Percentiles rank a stretch among this genome's conserved stretches.
These are phyloP conservation scores for Anastatus disparis DNA, from an alignment of 1,140 invertebrate species.

Conservation along the genomic window DNA sequence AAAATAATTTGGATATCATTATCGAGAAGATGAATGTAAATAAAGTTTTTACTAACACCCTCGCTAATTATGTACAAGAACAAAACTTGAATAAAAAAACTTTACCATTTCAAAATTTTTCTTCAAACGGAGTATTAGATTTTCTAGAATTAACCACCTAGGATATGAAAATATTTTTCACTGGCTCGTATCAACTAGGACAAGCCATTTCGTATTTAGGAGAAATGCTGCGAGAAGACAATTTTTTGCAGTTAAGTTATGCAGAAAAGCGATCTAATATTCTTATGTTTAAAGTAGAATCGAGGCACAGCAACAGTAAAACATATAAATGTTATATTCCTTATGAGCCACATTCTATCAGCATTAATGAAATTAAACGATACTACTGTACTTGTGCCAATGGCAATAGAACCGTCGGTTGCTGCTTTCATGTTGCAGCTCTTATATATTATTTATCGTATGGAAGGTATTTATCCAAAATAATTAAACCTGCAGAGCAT, in stretches of 20 bases:
- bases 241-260: constrained; percentile 18
- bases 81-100: constrained; percentile 33
- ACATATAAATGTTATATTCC: constrained; percentile 35
- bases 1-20: constrained; percentile 32
- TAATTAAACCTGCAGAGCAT: constrained; percentile 2
- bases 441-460: not conserved
- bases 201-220: constrained; percentile 42
- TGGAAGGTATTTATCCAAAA: constrained; percentile 13
- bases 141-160: constrained; percentile 43
- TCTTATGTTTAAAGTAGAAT: constrained; percentile 31
- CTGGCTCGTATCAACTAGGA: constrained; percentile 37
- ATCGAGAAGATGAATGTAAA: constrained; percentile 28
- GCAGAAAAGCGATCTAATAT: constrained; percentile 19
- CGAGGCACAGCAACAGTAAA: constrained; percentile 30
- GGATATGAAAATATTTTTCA: constrained; percentile 37
- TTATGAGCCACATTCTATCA: constrained; percentile 20
- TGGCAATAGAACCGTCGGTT: not conserved
- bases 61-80: constrained; percentile 42
- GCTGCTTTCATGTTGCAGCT: not conserved
- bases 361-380: not conserved
- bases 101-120: constrained; percentile 37
- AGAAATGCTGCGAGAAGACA: constrained; percentile 24
- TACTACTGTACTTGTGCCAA: constrained; percentile 5
- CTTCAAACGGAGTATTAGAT: constrained; percentile 29
- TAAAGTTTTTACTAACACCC: constrained; percentile 36